Base-by-base conservation (phyloP, 2,797 vertebrate genomes). In the Monodelphis domestica region DNA sequence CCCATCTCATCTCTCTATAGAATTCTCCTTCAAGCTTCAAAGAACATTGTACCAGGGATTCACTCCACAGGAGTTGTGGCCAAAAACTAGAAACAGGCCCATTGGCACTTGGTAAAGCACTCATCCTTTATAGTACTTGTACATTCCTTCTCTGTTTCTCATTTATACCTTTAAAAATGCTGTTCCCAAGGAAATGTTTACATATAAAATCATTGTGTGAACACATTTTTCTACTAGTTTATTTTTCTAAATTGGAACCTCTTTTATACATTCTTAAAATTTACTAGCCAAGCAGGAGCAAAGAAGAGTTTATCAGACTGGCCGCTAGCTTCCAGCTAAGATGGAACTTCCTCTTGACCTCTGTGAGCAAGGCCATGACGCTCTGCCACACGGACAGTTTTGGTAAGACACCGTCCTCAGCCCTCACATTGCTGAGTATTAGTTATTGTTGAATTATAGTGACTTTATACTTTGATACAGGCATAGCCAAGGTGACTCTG, bases 271-370 rank as follows among this genome's bases (percentile, higher is more conserved):
- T 87, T 87, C 50, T 45, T 87, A 91, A 95, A 93, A 95, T 54
- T 10, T 89, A 91, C 94, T n/a, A 98, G 98, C 97, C 97, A 94
- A 96, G 97, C 96, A 98, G 95, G 94, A 98, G 17, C 96, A 98
- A 96, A 95, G 96, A 98, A 63, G 98, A 98, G 6, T 97, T 98
- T 50, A 95, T 95, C 95, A 95, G 93, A 7, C 2, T 97, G 88
- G 98, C 98, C 0, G 94, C 97, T 2, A 94, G 96, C 95, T 98
- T 98, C 95, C 98, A 98, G 95, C 92, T 98, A 91, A 97, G 94
- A 70, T 98, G 98, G 98, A 98, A 97, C 88, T 97, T 98, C 88
- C 96, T 98, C 2, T 95, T 98, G 91, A 98, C 93, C 0, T 38
- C 97, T 0, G 92, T 98, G 92, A 98, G 98, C 97, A 98, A 97